These are phyloP conservation scores for Cyphomyrus discorhynchus DNA, from an alignment of 2,113 vertebrate genomes.

Conservation along the genomic window DNA sequence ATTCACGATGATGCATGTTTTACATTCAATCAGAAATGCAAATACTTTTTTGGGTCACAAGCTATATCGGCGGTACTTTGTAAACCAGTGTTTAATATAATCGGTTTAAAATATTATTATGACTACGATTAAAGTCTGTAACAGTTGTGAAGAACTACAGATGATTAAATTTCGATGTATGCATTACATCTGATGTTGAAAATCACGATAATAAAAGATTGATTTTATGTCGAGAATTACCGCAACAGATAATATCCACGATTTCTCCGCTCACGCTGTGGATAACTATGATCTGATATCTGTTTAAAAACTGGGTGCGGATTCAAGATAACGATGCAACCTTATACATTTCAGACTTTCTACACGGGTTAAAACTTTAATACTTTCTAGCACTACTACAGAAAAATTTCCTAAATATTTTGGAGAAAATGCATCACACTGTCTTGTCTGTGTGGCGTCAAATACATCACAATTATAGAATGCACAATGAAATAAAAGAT, in stretches of 20 bases:
- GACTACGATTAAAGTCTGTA: not conserved
- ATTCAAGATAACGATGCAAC: slow-evolving; percentile 1
- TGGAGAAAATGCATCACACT: not conserved
- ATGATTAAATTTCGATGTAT: not conserved
- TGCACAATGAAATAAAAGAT: slow-evolving; percentile 7
- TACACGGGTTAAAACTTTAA: not conserved
- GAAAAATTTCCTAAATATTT: not conserved
- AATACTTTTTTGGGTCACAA: not conserved
- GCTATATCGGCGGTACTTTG: not conserved
- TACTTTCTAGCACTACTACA: not conserved
- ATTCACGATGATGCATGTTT: not conserved
- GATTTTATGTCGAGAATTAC: not conserved
- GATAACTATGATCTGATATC: not conserved
- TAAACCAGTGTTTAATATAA: not conserved
- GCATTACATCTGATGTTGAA: not conserved
- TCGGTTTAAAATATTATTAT: not conserved
- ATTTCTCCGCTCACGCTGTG: not conserved
- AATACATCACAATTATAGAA: not conserved
- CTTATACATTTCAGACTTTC: not conserved
- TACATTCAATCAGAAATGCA: not conserved
- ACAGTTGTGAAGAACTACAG: not conserved
- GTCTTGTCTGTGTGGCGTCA: not conserved
- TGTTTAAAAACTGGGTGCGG: slow-evolving; percentile 4
- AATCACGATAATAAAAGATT: not conserved
- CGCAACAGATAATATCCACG: not conserved